Percentiles rank a stretch among this genome's conserved stretches.
phyloP scores from a whole-genome alignment of 2,797 vertebrate species.

The Takifugu rubripes region DNA sequence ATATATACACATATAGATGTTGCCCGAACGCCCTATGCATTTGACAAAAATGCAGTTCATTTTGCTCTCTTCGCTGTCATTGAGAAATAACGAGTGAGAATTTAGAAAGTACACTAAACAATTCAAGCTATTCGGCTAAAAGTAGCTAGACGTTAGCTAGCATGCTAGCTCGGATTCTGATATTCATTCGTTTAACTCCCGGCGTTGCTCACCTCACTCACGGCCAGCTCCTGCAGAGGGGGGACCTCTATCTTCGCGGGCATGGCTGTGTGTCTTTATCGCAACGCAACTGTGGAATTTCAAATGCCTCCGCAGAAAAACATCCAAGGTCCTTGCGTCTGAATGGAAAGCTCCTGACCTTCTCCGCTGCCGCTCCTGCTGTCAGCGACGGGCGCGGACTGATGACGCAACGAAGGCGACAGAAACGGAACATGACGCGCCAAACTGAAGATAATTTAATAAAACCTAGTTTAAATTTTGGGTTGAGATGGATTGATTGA shows the following conservation, averaged over 20 bases:
- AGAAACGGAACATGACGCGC: no score
- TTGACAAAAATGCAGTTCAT: no score
- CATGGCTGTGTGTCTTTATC: constrained; percentile 69
- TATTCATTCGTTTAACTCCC: background rate
- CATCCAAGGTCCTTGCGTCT: constrained; percentile 63
- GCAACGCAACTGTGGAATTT: constrained; percentile 12
- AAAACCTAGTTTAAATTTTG: no score
- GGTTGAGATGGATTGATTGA: background rate
- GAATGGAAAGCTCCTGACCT: constrained; percentile 75
- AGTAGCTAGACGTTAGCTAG: constrained; percentile 36
- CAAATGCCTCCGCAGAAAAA: constrained; percentile 26
- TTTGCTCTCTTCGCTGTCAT: no score
- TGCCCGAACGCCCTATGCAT: no score
- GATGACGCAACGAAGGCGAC: constrained; percentile 36
- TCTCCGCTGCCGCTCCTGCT: constrained; percentile 24
- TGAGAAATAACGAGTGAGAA: no score
- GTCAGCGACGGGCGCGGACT: constrained; percentile 35
- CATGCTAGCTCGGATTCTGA: background rate
- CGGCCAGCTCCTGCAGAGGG: constrained; percentile 81
- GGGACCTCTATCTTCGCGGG: constrained; percentile 78
- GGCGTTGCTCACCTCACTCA: constrained; percentile 82
- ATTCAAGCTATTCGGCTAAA: constrained; percentile 3
- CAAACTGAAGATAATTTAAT: no score
- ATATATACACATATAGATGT: no score
- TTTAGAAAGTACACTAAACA: no score